Evolutionary conservation across 2,797 vertebrate genomes (phyloP), one percentile per base, ranked within the genome.

Genomic region (Danio aesculapii): DNA sequence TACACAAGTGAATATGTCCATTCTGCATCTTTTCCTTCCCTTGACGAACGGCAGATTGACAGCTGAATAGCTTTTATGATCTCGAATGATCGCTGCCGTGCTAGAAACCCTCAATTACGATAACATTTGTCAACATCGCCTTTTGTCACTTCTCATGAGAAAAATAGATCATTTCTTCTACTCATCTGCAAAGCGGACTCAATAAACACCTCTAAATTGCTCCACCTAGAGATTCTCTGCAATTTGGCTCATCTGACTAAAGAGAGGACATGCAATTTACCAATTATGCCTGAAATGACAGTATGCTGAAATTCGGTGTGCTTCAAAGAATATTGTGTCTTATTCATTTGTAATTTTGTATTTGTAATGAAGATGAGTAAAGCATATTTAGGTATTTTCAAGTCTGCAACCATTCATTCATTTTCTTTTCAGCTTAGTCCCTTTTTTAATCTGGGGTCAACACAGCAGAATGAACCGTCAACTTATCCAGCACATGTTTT

Each of bases 1-100:
- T 55, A 76, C 49, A 17, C 46, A 77, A 69, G 41, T 30, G 19
- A 77, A 82, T 78, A 85, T 67, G 77, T 75, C 81, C 74, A 78
- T 84, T 86, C 83, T 76, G 58, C 57, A 55, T 61, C 1, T 13
- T 43, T 62, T 14, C 76, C 50, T 70, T 76, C 14, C 17, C 4
- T 8, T 11, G 4, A 62, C 13, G 39, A 74, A 58, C 49, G 69
- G 8, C 4, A 30, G 75, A 83, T 72, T 77, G 71, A 83, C 72
- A 57, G 53, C 80, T 84, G 83, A 76, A 87, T 66, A 57, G 52
- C 72, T 62, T 47, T 55, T 82, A 72, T 80, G 69, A 53, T 80
- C 62, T 80, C 61, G 80, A 82, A 81, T 81, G 77, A 21, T 81
- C 66, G 74, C 44, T 69, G 21, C 58, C 30, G 52, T 43, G 53